These are phyloP conservation scores for Melitaea cinxia DNA, from an alignment of 1,140 invertebrate genomes.

Conservation along the genomic window DNA sequence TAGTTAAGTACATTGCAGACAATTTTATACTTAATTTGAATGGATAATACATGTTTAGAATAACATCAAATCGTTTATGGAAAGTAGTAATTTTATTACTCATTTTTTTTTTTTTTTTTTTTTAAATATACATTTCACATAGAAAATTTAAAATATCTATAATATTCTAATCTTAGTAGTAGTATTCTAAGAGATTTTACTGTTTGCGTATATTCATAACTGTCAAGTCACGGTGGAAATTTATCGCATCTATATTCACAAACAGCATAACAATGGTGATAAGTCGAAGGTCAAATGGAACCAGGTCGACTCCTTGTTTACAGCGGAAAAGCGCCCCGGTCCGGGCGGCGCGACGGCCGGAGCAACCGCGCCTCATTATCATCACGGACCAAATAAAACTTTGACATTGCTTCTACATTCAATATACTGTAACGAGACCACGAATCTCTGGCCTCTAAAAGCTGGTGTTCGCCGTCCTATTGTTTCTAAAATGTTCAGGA, in stretches of 20 bases:
- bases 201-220: background rate
- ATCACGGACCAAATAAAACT: slow-evolving; percentile 48
- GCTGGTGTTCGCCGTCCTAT: background rate
- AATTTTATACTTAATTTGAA: no score
- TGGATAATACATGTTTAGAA: no score
- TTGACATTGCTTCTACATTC: slow-evolving; percentile 67
- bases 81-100: no score
- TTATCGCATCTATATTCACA: background rate
- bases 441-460: slow-evolving; percentile 20
- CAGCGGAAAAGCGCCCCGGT: slow-evolving; percentile 6
- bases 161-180: no score
- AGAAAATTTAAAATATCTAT: no score
- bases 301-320: slow-evolving; percentile 5
- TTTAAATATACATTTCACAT: no score
- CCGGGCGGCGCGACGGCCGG: background rate
- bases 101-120: no score
- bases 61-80: no score
- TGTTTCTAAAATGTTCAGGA: background rate
- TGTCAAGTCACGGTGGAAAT: background rate
- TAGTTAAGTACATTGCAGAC: no score
- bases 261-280: background rate
- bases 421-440: slow-evolving; percentile 45
- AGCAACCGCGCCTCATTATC: slow-evolving; percentile 42
- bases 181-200: no score
- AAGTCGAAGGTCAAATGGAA: slow-evolving; percentile 8